These are phyloP conservation scores for Rhadinocentrus ornatus DNA, from an alignment of 2,797 vertebrate species.

Conservation along the genomic window DNA sequence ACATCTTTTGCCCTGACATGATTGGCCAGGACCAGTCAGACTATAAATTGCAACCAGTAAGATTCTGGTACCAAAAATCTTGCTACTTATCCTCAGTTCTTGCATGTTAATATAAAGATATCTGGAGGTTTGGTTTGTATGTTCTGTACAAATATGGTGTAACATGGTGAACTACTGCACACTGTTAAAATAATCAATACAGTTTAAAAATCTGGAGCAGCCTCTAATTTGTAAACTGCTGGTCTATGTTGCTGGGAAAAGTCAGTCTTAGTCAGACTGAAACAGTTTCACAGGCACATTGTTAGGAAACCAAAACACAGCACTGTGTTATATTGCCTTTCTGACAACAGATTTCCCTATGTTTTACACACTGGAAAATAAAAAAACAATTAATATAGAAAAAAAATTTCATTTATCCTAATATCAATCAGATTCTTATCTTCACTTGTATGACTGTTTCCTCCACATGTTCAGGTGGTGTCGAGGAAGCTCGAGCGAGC, in stretches of 20 bases:
- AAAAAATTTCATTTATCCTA: background rate
- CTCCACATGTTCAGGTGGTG: constrained; percentile 81
- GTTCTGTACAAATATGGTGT: too few relatives aligned
- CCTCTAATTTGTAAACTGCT: background rate
- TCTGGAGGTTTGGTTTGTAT: background rate
- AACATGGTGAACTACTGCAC: background rate
- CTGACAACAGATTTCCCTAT: too few relatives aligned
- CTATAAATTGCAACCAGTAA: background rate
- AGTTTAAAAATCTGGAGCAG: background rate
- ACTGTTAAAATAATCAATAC: background rate
- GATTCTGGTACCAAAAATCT: too few relatives aligned
- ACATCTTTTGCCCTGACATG: background rate
- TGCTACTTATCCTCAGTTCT: too few relatives aligned
- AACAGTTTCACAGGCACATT: background rate
- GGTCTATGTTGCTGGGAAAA: background rate
- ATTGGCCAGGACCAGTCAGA: background rate
- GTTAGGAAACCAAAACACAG: background rate
- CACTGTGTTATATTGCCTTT: too few relatives aligned
- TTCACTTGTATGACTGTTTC: background rate
- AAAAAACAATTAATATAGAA: background rate
- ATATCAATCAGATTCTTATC: background rate
- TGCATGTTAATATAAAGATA: too few relatives aligned
- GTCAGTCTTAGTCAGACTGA: background rate
- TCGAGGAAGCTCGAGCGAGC: constrained; percentile 89
- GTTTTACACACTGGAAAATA: background rate